Conservation (phyloP, 2,797 vertebrate genomes). For the Schizopygopsis pylzovi region DNA sequence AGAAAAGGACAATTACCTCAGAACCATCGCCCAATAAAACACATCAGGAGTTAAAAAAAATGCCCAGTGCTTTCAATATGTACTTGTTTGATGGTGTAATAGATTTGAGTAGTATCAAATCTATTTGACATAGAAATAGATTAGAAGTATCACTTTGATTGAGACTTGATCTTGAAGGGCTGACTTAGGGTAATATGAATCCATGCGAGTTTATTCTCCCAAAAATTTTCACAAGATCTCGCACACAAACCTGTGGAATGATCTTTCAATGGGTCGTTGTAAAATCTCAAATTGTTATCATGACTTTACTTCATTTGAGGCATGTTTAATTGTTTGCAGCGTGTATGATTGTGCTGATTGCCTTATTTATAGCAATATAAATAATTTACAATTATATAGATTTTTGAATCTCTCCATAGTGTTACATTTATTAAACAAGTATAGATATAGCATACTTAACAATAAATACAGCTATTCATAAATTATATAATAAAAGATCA, state of each 20-base stretch:
- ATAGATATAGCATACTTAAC: constrained; percentile 52
- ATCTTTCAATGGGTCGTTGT: not conserved
- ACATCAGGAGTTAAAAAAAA: too few relatives aligned
- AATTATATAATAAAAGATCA: constrained; percentile 74
- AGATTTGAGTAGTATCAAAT: not conserved
- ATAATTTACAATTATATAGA: constrained; percentile 38
- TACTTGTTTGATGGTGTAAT: not conserved
- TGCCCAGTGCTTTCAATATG: constrained; percentile 27
- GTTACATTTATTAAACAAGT: constrained; percentile 30
- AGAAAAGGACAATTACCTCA: constrained; percentile 70
- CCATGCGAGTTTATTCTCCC: constrained; percentile 20
- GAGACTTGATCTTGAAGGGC: not conserved
- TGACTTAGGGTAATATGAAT: constrained; percentile 20
- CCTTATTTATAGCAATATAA: constrained; percentile 35
- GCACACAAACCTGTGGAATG: not conserved
- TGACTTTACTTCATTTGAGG: constrained; percentile 25
- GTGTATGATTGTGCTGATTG: constrained; percentile 27
- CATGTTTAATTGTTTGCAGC: constrained; percentile 8
- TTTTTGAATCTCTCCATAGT: constrained; percentile 20
- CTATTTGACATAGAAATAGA: constrained; percentile 15
- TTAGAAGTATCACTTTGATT: constrained; percentile 19
- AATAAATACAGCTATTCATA: constrained; percentile 73
- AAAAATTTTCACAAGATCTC: constrained; percentile 12
- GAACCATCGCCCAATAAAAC: constrained; percentile 51
- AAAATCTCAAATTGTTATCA: constrained; percentile 15